Evolutionary conservation across 23 tunicate species (phyloP).

Genomic region (Trididemnum nubilum): DNA sequence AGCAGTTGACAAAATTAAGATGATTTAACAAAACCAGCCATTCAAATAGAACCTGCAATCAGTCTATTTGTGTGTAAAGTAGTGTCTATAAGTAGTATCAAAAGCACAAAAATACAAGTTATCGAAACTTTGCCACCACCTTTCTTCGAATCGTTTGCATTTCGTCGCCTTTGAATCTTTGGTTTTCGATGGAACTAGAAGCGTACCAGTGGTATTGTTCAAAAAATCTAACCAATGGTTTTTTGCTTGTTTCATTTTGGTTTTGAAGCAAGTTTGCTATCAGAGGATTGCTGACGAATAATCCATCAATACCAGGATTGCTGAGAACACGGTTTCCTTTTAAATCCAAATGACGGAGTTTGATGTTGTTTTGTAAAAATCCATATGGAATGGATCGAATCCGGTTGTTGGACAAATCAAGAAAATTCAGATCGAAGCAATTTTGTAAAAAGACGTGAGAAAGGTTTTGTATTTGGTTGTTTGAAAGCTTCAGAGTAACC

Average conservation of each 20-base stretch:
- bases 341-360: neutral
- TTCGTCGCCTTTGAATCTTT: too few species aligned
- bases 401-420: neutral
- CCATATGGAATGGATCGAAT: neutral
- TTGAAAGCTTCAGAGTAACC: neutral
- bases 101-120: too few species aligned
- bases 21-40: too few species aligned
- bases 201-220: too few species aligned
- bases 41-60: too few species aligned
- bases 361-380: neutral
- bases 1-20: too few species aligned
- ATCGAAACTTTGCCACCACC: too few species aligned
- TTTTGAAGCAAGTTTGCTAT: neutral
- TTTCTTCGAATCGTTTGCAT: too few species aligned
- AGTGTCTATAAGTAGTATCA: too few species aligned
- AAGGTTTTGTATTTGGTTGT: neutral
- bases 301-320: neutral
- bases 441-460: constrained; percentile 1
- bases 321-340: neutral
- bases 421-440: neutral
- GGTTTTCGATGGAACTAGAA: too few species aligned
- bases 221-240: neutral
- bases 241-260: too few species aligned
- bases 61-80: too few species aligned
- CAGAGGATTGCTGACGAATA: neutral